phyloP scores from a whole-genome alignment of 2,113 vertebrate species.

The Acinonyx jubatus region DNA sequence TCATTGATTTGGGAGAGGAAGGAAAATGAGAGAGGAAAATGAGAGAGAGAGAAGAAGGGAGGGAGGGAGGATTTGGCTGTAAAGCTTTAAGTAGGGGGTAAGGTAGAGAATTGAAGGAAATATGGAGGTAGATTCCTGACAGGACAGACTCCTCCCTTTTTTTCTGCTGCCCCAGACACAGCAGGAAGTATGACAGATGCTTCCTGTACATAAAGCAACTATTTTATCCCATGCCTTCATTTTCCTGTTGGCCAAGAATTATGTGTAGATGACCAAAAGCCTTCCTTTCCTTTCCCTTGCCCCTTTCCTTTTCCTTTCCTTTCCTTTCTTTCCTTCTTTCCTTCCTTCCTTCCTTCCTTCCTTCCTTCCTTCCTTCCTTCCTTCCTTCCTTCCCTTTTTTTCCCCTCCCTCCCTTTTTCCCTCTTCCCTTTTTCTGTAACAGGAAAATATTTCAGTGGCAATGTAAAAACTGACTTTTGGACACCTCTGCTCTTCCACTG shows the following conservation, averaged over 20 bases:
- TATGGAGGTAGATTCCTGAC: not conserved
- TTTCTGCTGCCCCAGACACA: not conserved
- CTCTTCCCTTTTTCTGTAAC: conserved; percentile 65
- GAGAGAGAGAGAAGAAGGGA: not conserved
- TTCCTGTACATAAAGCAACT: not conserved
- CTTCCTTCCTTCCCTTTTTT: not conserved
- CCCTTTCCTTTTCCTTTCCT: not conserved
- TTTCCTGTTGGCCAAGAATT: not conserved
- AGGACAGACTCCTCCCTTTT: not conserved
- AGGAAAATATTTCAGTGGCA: conserved; percentile 79
- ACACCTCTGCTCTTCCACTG: conserved; percentile 65
- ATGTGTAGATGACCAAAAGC: not conserved
- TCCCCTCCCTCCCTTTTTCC: fast-evolving
- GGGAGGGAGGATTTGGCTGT: not conserved
- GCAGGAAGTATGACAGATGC: not conserved
- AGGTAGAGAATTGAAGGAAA: not conserved
- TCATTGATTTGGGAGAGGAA: not conserved
- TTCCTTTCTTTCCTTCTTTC: not conserved
- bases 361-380: not conserved
- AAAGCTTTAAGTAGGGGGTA: not conserved
- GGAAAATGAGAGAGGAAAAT: not conserved
- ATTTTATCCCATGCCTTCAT: not conserved
- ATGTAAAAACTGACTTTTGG: conserved; percentile 73
- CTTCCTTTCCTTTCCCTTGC: too few species aligned
- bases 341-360: not conserved